Percentiles rank a stretch among this genome's conserved stretches.
Conservation (phyloP, 2,113 vertebrate genomes). For the Marcusenius ussheri region DNA sequence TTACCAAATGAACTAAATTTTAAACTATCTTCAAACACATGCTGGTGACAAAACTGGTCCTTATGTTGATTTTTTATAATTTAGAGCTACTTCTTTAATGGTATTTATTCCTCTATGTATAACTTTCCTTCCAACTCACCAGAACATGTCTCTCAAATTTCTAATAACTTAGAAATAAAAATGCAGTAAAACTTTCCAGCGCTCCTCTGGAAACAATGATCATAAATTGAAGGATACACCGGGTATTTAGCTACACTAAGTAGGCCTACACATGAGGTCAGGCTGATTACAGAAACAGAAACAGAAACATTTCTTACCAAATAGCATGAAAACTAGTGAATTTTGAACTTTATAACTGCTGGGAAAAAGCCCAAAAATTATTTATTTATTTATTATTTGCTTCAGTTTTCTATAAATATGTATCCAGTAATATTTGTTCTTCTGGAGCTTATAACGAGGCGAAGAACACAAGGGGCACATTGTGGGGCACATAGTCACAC, state of each 20-base stretch:
- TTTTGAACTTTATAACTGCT: too few relatives aligned
- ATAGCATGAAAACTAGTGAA: too few relatives aligned
- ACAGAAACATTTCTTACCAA: too few relatives aligned
- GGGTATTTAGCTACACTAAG: background rate
- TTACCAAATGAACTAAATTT: background rate
- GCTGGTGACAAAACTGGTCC: background rate
- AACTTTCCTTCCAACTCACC: background rate
- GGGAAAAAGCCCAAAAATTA: too few relatives aligned
- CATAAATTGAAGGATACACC: background rate
- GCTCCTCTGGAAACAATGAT: background rate
- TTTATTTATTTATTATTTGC: too few relatives aligned
- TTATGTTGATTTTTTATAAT: background rate
- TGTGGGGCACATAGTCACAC: background rate
- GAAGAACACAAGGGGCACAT: background rate
- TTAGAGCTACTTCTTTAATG: background rate
- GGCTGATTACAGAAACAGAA: background rate
- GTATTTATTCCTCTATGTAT: background rate
- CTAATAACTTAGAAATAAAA: background rate
- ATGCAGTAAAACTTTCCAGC: background rate
- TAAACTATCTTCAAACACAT: background rate
- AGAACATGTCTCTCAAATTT: constrained; percentile 1
- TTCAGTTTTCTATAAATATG: too few relatives aligned
- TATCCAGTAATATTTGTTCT: too few relatives aligned
- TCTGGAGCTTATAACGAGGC: background rate
- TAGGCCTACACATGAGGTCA: background rate